These are phyloP conservation scores for Synergus gifuensis DNA, from an alignment of 2,888 invertebrate genomes.

Conservation along the genomic window DNA sequence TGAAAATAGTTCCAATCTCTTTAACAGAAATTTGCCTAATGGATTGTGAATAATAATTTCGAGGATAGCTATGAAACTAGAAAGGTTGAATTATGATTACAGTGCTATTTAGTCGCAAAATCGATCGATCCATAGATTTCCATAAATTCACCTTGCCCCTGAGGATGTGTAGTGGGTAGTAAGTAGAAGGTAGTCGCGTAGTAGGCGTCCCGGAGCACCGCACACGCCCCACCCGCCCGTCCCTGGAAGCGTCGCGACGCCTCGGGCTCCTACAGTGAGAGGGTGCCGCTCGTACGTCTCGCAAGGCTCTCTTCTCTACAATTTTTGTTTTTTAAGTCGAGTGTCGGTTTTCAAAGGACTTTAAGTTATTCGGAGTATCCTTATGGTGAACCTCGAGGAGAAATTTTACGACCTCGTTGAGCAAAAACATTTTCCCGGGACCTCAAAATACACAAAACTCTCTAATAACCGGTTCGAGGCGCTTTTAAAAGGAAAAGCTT, in stretches of 20 bases:
- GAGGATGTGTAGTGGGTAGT: not conserved
- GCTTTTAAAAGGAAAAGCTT: conserved; percentile 42
- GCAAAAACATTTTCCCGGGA: conserved; percentile 12
- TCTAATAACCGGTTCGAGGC: not conserved
- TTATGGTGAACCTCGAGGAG: conserved; percentile 19
- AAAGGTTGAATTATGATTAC: not conserved
- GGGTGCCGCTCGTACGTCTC: conserved; percentile 62
- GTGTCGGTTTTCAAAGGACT: conserved; percentile 12
- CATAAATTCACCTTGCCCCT: not conserved
- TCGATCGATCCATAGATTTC: not conserved
- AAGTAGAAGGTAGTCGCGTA: not conserved
- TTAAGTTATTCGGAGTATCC: not conserved
- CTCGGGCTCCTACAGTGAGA: conserved; percentile 61
- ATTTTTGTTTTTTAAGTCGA: conserved; percentile 1
- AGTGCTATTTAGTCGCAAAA: not conserved
- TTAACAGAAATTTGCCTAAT: not conserved
- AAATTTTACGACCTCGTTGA: not conserved
- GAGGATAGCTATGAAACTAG: not conserved
- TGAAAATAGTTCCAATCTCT: not conserved
- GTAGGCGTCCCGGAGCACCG: conserved; percentile 8
- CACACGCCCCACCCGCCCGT: conserved; percentile 44
- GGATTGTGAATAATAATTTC: not conserved
- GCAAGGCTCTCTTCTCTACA: conserved; percentile 45
- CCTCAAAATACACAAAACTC: not conserved
- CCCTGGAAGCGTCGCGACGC: conserved; percentile 56